Evolutionary conservation across 2,888 invertebrate species (phyloP), one percentile per base, ranked within the genome.

Genomic region (Hyles lineata): DNA sequence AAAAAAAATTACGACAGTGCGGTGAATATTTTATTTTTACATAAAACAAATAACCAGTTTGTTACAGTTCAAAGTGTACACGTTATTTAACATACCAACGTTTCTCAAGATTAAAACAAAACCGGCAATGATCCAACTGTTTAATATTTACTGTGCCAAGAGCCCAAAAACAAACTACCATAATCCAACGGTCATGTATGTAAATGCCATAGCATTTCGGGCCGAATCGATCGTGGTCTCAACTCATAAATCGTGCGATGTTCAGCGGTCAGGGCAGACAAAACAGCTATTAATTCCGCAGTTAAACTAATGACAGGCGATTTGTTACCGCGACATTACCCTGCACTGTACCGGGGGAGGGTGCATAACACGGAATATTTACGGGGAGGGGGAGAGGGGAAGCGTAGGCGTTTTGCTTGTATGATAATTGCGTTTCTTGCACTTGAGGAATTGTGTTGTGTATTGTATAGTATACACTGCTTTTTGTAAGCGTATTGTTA

Each of bases 231-330:
- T 78, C 75, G 73, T 70, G 70, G 72, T 72, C 70, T 67, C 67
- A 32, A 70, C 73, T 76, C 58, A 78, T 81, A 85, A 87, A 88
- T 87, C 87, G 85, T 79, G 70, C 72, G 75, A 84, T 84, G 79
- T 81, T 82, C 80, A 79, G 76, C 79, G 83, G 82, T 80, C 80
- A 80, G 76, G 82, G 82, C 83, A 86, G 87, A 90, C 92, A 91
- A 92, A 92, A 92, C 92, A 91, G 85, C 91, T 88, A 92, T 93
- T 92, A 92, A 93, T 92, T 87, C 88, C 78, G 82, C 87, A 85
- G 89, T 89, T 90, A 87, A 87, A 89, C 89, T 89, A 92, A 92
- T 87, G 90, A 87, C 86, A 81, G 83, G 82, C 82, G 87, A 87
- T 92, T 89, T 72, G 72, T 72, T 67, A 72, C 63, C 43, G 72